A percentile compares a stretch with the other conserved stretches of the same genome.
These are phyloP conservation scores for Dasypogon diadema DNA, from an alignment of 2,888 invertebrate species.

Conservation along the genomic window DNA sequence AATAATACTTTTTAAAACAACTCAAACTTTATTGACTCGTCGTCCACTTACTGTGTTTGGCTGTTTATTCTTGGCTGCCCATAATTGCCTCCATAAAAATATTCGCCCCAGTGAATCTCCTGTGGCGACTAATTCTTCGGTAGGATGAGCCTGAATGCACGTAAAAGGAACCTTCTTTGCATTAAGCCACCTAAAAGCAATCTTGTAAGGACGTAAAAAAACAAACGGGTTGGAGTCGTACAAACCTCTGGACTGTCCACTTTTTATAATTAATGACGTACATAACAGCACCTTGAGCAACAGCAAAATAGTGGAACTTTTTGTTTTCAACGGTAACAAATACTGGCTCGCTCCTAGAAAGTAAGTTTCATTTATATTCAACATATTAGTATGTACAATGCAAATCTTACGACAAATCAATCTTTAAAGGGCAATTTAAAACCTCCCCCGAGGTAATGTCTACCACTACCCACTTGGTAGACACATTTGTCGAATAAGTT, in stretches of 20 bases:
- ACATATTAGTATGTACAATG: background rate
- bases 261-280: slow-evolving; percentile 62
- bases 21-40: too few relatives aligned
- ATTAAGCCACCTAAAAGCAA: slow-evolving; percentile 58
- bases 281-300: slow-evolving; percentile 63
- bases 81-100: slow-evolving; percentile 73
- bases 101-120: slow-evolving; percentile 78
- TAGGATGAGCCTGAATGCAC: slow-evolving; percentile 77
- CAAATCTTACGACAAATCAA: slow-evolving; percentile 45
- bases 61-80: slow-evolving; percentile 53
- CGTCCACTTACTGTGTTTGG: slow-evolving; percentile 59
- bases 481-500: slow-evolving; percentile 51
- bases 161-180: slow-evolving; percentile 68
- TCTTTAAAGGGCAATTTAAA: slow-evolving; percentile 46
- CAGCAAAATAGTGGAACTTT: slow-evolving; percentile 61
- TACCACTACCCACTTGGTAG: slow-evolving; percentile 59
- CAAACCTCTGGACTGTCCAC: slow-evolving; percentile 61
- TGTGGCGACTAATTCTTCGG: slow-evolving; percentile 75
- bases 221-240: background rate
- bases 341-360: slow-evolving; percentile 50
- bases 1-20: background rate
- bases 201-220: background rate
- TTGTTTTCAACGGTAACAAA: slow-evolving; percentile 61
- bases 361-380: too few relatives aligned
- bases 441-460: slow-evolving; percentile 58